These are phyloP conservation scores for Pygoscelis adeliae DNA, from an alignment of 2,113 vertebrate genomes.

Conservation along the genomic window DNA sequence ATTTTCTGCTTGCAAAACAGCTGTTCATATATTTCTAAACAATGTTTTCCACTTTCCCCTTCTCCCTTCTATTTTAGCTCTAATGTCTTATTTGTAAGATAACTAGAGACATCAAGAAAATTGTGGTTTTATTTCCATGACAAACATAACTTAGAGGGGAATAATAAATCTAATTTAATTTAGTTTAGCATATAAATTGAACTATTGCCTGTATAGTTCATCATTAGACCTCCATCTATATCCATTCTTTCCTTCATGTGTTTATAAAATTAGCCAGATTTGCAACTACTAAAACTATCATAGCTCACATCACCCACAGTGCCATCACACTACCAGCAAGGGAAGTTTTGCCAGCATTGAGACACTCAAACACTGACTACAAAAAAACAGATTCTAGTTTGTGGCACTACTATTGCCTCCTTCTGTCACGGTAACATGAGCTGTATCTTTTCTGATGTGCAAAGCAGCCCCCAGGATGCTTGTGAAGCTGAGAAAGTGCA, in stretches of 20 bases:
- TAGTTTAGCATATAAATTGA: background rate
- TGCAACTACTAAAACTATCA: background rate
- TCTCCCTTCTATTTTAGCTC: background rate
- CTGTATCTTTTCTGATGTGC: background rate
- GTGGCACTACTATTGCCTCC: background rate
- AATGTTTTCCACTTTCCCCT: background rate
- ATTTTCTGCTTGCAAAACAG: background rate
- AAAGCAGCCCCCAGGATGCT: background rate
- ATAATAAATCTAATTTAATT: background rate
- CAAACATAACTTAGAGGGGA: background rate
- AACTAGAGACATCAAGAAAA: background rate
- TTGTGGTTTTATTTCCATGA: background rate
- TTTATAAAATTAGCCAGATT: background rate
- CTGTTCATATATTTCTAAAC: background rate
- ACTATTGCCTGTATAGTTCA: background rate
- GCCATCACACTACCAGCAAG: background rate
- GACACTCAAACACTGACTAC: background rate
- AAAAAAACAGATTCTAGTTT: background rate
- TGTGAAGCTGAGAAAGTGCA: background rate
- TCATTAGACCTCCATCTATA: background rate
- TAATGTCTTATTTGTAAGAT: background rate
- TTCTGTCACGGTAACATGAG: background rate
- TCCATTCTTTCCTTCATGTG: background rate
- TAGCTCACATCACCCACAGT: background rate
- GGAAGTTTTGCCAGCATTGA: background rate